phyloP scores from a whole-genome alignment of 2,797 vertebrate species.

The Alosa sapidissima region DNA sequence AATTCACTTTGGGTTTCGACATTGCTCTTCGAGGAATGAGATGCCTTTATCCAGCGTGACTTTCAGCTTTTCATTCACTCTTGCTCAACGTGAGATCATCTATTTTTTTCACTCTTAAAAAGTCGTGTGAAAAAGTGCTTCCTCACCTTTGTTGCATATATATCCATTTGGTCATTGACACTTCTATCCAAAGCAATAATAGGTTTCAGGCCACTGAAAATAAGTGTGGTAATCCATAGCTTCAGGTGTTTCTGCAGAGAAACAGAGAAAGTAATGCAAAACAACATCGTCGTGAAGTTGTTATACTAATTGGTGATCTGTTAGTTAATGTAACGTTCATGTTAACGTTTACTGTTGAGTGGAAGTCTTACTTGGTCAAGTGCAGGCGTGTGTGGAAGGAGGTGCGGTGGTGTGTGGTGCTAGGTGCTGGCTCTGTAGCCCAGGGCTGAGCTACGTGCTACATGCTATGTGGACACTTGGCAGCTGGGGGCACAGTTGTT shows the following conservation, averaged over 20 bases:
- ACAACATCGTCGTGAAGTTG: not conserved
- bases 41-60: conserved; percentile 1
- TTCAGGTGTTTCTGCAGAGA: not conserved
- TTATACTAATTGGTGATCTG: not conserved
- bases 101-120: not conserved
- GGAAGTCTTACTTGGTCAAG: not conserved
- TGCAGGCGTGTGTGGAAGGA: not conserved
- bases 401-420: too few species aligned
- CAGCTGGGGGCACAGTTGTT: conserved; percentile 51
- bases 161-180: not conserved
- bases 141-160: not conserved
- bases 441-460: not conserved
- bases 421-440: not conserved
- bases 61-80: not conserved
- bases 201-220: not conserved
- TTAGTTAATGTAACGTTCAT: not conserved
- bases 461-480: conserved; percentile 16
- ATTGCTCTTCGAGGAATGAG: not conserved
- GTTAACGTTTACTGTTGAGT: not conserved
- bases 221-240: not conserved
- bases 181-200: not conserved
- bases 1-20: not conserved
- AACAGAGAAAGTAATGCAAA: not conserved
- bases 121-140: not conserved
- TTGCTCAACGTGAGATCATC: not conserved